Evolutionary conservation across 1,140 invertebrate genomes (phyloP).

Genomic region (Gryllus bimaculatus): DNA sequence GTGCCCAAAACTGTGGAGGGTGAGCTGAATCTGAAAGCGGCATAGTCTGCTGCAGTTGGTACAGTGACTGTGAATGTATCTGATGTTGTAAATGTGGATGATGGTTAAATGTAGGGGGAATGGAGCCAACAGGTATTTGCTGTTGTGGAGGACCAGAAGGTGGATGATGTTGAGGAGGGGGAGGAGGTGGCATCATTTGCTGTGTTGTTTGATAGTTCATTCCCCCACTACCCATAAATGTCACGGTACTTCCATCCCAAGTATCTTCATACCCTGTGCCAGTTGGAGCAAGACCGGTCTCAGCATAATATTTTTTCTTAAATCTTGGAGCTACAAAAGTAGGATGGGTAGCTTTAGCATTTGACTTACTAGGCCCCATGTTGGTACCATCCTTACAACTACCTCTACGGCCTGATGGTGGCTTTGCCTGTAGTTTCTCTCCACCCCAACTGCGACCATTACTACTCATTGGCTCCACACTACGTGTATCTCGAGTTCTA

Average conservation of each 20-base stretch:
- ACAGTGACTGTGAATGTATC: not conserved
- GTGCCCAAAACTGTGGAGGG: conserved; percentile 35
- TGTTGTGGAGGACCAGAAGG: not conserved
- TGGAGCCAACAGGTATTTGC: not conserved
- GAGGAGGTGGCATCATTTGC: not conserved
- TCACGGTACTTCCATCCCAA: conserved; percentile 41
- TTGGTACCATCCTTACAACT: conserved; percentile 31
- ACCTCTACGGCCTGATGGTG: conserved; percentile 41
- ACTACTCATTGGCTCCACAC: conserved; percentile 36
- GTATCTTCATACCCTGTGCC: conserved; percentile 34
- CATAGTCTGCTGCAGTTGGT: not conserved
- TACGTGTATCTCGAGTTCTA: conserved; percentile 42
- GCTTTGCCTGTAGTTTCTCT: conserved; percentile 41
- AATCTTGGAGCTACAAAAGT: conserved; percentile 40
- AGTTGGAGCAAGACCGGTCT: conserved; percentile 34
- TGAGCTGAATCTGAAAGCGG: not conserved
- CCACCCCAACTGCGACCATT: conserved; percentile 6
- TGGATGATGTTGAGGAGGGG: not conserved
- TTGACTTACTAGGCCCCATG: conserved; percentile 27
- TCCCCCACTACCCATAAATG: conserved; percentile 33
- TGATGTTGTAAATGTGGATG: conserved; percentile 3
- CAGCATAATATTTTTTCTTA: conserved; percentile 40
- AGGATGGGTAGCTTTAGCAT: conserved; percentile 22
- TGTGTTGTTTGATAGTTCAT: not conserved
- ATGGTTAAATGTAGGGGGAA: not conserved